These are phyloP conservation scores for Acanthis flammea DNA, from an alignment of 2,797 vertebrate genomes.

Conservation along the genomic window DNA sequence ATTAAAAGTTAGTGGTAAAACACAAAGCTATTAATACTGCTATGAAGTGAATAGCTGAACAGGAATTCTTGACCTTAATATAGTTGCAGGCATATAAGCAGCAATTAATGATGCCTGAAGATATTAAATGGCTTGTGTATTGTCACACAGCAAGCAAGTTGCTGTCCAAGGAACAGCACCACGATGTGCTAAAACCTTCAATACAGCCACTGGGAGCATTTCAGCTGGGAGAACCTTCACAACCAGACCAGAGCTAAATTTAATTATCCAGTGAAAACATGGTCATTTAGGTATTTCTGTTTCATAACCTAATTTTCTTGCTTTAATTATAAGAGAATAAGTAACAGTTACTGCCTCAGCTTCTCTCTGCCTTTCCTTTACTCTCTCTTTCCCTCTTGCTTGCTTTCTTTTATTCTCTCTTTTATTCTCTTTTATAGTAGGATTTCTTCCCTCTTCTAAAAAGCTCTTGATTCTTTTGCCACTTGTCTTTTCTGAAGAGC, in stretches of 20 bases:
- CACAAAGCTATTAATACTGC: neutral
- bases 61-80: neutral
- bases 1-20: constrained; percentile 22
- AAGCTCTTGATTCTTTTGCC: neutral
- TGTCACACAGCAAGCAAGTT: neutral
- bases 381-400: neutral
- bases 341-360: neutral
- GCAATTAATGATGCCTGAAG: constrained; percentile 28
- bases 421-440: no score
- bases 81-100: neutral
- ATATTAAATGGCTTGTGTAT: neutral
- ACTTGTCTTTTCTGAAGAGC: neutral
- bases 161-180: neutral
- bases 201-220: neutral
- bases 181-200: neutral
- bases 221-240: neutral
- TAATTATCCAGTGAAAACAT: neutral
- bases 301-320: neutral
- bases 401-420: neutral
- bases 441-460: neutral
- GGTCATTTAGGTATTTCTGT: neutral
- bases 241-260: neutral
- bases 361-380: neutral
- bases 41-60: neutral
- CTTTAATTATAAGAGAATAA: neutral